phyloP scores from a whole-genome alignment of 2,113 vertebrate genomes.

The Anoura caudifer region DNA sequence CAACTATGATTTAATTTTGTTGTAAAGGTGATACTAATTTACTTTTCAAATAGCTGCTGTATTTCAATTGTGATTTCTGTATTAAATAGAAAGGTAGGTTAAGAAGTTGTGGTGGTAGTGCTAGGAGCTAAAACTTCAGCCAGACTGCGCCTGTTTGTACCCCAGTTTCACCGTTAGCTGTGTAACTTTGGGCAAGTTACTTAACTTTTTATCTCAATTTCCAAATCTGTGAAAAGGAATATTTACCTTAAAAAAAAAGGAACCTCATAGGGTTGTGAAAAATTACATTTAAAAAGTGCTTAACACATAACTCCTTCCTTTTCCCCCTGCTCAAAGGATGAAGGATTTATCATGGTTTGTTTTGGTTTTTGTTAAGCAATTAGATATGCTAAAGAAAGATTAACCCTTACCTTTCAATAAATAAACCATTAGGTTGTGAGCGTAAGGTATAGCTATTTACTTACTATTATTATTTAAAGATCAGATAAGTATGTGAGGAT shows the following conservation, averaged over 20 bases:
- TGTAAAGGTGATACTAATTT: not conserved
- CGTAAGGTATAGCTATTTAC: not conserved
- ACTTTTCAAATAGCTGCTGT: conserved; percentile 1
- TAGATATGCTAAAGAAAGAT: not conserved
- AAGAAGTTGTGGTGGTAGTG: not conserved
- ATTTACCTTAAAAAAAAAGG: not conserved
- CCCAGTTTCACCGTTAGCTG: not conserved
- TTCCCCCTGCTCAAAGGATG: not conserved
- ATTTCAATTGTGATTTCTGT: not conserved
- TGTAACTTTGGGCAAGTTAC: conserved; percentile 27
- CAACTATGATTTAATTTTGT: not conserved
- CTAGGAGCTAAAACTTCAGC: not conserved
- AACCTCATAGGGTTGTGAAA: not conserved
- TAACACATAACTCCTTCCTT: not conserved
- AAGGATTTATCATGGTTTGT: conserved; percentile 8
- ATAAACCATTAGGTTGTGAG: conserved; percentile 2
- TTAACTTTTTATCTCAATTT: conserved; percentile 31
- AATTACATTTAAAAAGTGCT: conserved; percentile 35
- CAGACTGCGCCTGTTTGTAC: not conserved
- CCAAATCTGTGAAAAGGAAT: not conserved
- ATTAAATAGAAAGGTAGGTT: not conserved
- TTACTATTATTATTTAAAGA: not conserved
- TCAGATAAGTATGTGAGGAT: not conserved
- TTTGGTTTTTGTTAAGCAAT: conserved; percentile 36
- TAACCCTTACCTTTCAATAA: not conserved